Evolutionary conservation across 2,888 invertebrate genomes (phyloP).

Genomic region (Villa cingulata): DNA sequence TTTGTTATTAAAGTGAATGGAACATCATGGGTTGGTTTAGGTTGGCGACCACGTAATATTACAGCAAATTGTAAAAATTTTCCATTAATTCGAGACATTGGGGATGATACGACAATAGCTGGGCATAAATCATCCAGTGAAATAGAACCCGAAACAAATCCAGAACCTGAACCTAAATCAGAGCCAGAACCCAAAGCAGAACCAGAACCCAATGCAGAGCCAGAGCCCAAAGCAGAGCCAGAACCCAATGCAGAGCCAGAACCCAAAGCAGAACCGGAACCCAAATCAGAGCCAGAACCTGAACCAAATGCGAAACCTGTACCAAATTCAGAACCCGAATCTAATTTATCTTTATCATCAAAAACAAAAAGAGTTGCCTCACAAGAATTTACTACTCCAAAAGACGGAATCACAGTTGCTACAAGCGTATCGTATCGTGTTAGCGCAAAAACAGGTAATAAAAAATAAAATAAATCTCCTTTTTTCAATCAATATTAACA

Average conservation of each 20-base stretch:
- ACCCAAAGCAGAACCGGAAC: constrained; percentile 35
- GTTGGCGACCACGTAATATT: constrained; percentile 75
- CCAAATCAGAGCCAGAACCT: constrained; percentile 44
- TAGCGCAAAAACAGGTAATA: constrained; percentile 40
- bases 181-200: too few species aligned
- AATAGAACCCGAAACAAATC: constrained; percentile 31
- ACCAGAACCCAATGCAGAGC: constrained; percentile 25
- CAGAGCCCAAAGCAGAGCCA: constrained; percentile 36
- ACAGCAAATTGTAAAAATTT: constrained; percentile 69
- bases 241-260: constrained; percentile 35
- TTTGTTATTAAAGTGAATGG: constrained; percentile 77
- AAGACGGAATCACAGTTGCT: constrained; percentile 56
- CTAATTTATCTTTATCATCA: constrained; percentile 36
- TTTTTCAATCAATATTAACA: background rate
- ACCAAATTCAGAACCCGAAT: constrained; percentile 33
- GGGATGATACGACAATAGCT: constrained; percentile 22
- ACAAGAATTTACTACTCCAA: constrained; percentile 37
- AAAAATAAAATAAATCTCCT: background rate
- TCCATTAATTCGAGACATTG: constrained; percentile 46
- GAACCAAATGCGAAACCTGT: constrained; percentile 38
- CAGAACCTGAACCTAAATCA: too few species aligned
- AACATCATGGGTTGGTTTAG: constrained; percentile 71
- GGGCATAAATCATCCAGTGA: constrained; percentile 36
- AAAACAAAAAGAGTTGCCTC: constrained; percentile 44
- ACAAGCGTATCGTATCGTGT: constrained; percentile 70